Evolutionary conservation across 2,113 vertebrate species (phyloP).

Genomic region (Thamnaconus septentrionalis): DNA sequence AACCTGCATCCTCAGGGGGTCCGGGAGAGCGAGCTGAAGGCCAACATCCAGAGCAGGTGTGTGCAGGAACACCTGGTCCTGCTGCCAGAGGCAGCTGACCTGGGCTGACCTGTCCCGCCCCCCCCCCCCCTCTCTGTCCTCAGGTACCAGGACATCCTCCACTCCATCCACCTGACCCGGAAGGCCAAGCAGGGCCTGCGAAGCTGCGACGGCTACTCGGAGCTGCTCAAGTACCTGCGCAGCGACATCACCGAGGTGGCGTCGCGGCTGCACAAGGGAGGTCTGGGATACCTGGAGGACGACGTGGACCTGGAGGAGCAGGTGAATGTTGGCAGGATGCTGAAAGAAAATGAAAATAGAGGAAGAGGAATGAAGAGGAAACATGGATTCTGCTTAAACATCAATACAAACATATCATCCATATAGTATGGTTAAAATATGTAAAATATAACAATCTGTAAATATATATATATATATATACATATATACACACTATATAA

Average conservation of each 20-base stretch:
- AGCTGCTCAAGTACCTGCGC: constrained; percentile 88
- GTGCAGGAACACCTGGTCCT: not conserved
- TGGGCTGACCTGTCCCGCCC: not conserved
- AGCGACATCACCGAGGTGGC: constrained; percentile 95
- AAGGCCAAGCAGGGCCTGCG: constrained; percentile 86
- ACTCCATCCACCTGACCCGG: constrained; percentile 89
- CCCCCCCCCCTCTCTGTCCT: not conserved
- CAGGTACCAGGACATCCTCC: constrained; percentile 91
- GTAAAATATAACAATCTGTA: too few species aligned
- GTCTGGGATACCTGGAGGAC: constrained; percentile 91
- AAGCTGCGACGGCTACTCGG: constrained; percentile 85
- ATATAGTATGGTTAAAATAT: too few species aligned
- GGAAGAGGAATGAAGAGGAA: too few species aligned
- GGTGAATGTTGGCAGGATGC: constrained; percentile 68
- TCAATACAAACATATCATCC: too few species aligned
- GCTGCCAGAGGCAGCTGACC: not conserved
- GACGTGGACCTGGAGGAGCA: constrained; percentile 84
- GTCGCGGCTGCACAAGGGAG: constrained; percentile 92
- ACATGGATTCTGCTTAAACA: too few species aligned
- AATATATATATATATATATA: too few species aligned
- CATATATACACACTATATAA: too few species aligned
- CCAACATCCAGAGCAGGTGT: constrained; percentile 85
- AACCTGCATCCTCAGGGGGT: constrained; percentile 90
- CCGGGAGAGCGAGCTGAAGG: constrained; percentile 91
- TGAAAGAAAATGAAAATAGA: not conserved